These are phyloP conservation scores for Steinernema khuongi DNA, from an alignment of 1,140 invertebrate species.

Conservation along the genomic window DNA sequence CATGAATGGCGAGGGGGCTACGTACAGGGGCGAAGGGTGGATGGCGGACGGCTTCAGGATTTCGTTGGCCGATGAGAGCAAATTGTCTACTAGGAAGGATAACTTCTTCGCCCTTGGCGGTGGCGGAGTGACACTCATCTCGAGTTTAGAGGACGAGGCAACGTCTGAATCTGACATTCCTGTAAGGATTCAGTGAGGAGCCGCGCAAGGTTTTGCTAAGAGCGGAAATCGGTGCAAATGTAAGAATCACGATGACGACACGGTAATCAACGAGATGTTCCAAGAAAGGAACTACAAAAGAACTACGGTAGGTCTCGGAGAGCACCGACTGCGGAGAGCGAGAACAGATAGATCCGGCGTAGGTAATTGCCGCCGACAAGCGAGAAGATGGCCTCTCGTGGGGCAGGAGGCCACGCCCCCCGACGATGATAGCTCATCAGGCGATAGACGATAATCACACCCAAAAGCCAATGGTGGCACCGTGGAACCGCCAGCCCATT, in stretches of 20 bases:
- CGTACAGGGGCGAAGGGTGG: background rate
- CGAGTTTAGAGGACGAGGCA: background rate
- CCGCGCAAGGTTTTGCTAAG: background rate
- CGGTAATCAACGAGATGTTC: background rate
- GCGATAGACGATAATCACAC: conserved; percentile 12
- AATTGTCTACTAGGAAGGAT: background rate
- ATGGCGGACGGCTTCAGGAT: background rate
- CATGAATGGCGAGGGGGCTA: background rate
- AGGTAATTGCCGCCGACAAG: background rate
- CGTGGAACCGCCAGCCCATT: background rate
- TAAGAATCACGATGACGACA: background rate
- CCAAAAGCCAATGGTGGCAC: background rate
- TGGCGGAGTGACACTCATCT: conserved; percentile 4
- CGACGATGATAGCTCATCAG: conserved; percentile 1
- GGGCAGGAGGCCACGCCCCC: background rate
- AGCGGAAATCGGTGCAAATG: background rate
- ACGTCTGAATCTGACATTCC: background rate
- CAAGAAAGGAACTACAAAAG: background rate
- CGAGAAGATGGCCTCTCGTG: conserved; percentile 9
- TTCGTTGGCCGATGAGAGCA: background rate
- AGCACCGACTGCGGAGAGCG: background rate
- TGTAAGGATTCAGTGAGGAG: background rate
- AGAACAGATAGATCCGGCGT: background rate
- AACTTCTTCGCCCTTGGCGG: background rate
- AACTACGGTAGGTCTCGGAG: background rate